Percentiles rank a stretch among this genome's conserved stretches.
These are phyloP conservation scores for Oscarella lobularis DNA, from an alignment of 37 sponge, comb jelly and placozoan species.

Conservation along the genomic window DNA sequence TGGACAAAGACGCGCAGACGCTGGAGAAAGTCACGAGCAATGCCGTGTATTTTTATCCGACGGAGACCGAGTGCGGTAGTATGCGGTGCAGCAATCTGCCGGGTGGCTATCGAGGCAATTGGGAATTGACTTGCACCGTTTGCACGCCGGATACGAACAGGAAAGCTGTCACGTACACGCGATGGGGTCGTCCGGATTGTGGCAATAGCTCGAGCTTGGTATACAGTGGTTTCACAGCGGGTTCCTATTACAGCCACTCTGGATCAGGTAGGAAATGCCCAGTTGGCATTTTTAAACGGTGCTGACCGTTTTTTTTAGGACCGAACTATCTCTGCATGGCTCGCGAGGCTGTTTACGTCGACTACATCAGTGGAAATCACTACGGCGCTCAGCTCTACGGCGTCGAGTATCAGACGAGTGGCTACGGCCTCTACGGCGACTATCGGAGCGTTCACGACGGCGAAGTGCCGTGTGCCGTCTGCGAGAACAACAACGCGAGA, in stretches of 20 bases:
- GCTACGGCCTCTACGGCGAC: neutral
- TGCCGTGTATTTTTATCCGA: neutral
- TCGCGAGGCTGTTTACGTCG: neutral
- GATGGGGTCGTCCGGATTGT: neutral
- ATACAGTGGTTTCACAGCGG: neutral
- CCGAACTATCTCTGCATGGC: neutral
- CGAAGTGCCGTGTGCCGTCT: neutral
- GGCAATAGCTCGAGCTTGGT: neutral
- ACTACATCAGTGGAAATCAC: neutral
- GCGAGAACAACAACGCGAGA: neutral
- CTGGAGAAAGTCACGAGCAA: neutral
- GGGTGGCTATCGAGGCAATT: neutral
- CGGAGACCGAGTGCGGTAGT: slow-evolving; percentile 1
- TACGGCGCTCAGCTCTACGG: slow-evolving; percentile 3
- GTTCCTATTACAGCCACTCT: neutral
- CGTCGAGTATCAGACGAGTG: neutral
- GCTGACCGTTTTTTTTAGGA: slow-evolving; percentile 1
- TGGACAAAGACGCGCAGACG: neutral
- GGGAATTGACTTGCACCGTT: neutral
- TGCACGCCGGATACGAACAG: neutral
- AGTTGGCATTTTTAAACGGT: too few species aligned
- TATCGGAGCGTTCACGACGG: neutral
- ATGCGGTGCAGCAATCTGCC: neutral
- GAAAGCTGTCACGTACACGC: neutral
- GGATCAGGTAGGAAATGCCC: too few species aligned